Evolutionary conservation across 1,140 invertebrate species (phyloP).

Genomic region (Achatina immaculata): DNA sequence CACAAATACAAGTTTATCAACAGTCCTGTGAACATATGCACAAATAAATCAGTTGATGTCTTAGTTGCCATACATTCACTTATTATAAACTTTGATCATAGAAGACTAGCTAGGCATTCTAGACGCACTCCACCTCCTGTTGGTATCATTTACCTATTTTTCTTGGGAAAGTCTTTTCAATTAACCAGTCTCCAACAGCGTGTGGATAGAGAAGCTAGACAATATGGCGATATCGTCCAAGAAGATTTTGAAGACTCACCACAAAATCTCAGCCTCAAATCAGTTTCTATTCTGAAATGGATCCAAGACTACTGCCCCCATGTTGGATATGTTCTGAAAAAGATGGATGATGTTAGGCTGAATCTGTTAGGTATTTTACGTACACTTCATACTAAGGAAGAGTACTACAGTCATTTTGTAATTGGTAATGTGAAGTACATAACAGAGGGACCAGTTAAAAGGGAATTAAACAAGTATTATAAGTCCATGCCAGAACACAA

Average conservation of each 20-base stretch:
- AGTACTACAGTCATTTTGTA: slow-evolving; percentile 37
- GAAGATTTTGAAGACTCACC: slow-evolving; percentile 84
- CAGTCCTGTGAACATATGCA: not conserved
- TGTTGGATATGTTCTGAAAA: slow-evolving; percentile 73
- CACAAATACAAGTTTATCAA: slow-evolving; percentile 1
- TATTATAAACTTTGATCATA: not conserved
- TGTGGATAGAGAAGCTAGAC: slow-evolving; percentile 73
- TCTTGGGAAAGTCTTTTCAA: not conserved
- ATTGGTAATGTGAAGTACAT: slow-evolving; percentile 45
- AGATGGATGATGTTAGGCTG: slow-evolving; percentile 69
- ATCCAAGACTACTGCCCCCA: slow-evolving; percentile 77
- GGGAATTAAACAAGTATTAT: slow-evolving; percentile 70
- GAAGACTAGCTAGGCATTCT: not conserved
- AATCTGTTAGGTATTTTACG: slow-evolving; percentile 47
- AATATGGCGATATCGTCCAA: slow-evolving; percentile 82
- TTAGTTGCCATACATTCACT: slow-evolving; percentile 1
- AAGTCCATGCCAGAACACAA: slow-evolving; percentile 62
- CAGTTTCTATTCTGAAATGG: slow-evolving; percentile 86
- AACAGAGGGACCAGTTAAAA: slow-evolving; percentile 48
- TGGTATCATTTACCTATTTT: not conserved
- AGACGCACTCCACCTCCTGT: not conserved
- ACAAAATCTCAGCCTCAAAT: slow-evolving; percentile 88
- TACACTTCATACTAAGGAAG: slow-evolving; percentile 25
- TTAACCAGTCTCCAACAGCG: slow-evolving; percentile 51
- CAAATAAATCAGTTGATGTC: slow-evolving; percentile 5